Evolutionary conservation across 2,888 invertebrate species (phyloP), one percentile per base, ranked within the genome.

Genomic region (Volucella inanis): DNA sequence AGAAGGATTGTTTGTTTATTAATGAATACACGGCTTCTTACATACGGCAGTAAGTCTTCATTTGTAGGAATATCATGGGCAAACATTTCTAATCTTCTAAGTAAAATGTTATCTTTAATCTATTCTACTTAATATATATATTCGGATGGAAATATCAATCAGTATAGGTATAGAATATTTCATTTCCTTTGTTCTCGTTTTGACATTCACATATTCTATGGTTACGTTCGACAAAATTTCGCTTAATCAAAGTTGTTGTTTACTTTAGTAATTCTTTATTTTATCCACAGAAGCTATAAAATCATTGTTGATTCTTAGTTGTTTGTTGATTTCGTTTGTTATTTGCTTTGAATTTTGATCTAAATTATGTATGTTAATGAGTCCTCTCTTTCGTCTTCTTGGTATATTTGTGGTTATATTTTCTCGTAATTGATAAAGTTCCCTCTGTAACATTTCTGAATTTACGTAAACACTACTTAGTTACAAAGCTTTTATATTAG

Each of bases 21-120:
- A 76, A 50, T 84, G 75, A 3, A 84, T 77, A 45, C 83, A 65
- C 15, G 62, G 79, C 15, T 72, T 85, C 47, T 85, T 70, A 4
- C 38, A 38, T 38, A 54, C 2, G 54, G 54, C n/a, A 55, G 54
- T 38, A 55, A 38, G 38, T 54, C 54, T 2, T 22, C 18, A 22
- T 22, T 22, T 22, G 18, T 22, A 18, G 2, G 18, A 18, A 18
- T 18, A 18, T 18, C 18, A 18, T 18, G 18, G 18, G 18, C 2
- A 22, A 22, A 3, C 3, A 22, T 22, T 22, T 22, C 18, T 22
- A 22, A 22, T 22, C 18, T 22, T 3, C 18, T 22, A 22, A 2
- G 18, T 22, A 22, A 22, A 22, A 22, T 22, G 49, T 49, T 47
- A 8, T 47, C 47, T 12, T 49, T 49, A 14, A 49, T 10, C 14